These are phyloP conservation scores for Eira barbara DNA, from an alignment of 2,113 vertebrate genomes.

Conservation along the genomic window DNA sequence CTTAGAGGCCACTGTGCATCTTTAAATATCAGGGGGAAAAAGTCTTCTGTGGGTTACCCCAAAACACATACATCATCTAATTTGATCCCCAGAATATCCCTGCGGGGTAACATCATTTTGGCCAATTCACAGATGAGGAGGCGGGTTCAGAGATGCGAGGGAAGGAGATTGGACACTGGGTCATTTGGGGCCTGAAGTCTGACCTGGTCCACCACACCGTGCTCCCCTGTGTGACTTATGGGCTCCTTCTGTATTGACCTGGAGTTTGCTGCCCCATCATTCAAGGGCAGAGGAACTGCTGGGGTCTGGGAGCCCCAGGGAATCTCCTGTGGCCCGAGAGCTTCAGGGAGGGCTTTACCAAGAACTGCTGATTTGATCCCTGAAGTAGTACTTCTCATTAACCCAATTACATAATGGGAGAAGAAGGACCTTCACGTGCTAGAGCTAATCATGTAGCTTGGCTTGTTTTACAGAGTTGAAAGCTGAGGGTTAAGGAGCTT, in stretches of 20 bases:
- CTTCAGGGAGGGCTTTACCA: neutral
- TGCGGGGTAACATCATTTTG: neutral
- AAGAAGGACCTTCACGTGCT: neutral
- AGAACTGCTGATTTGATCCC: neutral
- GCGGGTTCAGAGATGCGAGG: neutral
- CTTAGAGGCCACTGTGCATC: neutral
- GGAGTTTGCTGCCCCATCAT: rapidly evolving
- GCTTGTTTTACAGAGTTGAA: neutral
- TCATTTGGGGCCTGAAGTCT: neutral
- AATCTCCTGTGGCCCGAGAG: neutral
- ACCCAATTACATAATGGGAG: neutral
- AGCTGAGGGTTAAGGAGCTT: neutral
- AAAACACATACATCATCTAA: rapidly evolving
- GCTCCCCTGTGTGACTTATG: neutral
- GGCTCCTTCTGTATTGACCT: neutral
- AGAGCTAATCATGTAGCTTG: neutral
- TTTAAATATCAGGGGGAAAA: neutral
- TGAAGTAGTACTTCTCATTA: neutral
- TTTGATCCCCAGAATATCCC: neutral
- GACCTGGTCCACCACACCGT: rapidly evolving
- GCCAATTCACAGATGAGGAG: neutral
- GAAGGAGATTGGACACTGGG: neutral
- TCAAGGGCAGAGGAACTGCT: neutral
- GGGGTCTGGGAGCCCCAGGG: neutral
- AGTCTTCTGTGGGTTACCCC: too few species aligned